phyloP scores from a whole-genome alignment of 2,888 invertebrate species.

The Ophioninae sp. region DNA sequence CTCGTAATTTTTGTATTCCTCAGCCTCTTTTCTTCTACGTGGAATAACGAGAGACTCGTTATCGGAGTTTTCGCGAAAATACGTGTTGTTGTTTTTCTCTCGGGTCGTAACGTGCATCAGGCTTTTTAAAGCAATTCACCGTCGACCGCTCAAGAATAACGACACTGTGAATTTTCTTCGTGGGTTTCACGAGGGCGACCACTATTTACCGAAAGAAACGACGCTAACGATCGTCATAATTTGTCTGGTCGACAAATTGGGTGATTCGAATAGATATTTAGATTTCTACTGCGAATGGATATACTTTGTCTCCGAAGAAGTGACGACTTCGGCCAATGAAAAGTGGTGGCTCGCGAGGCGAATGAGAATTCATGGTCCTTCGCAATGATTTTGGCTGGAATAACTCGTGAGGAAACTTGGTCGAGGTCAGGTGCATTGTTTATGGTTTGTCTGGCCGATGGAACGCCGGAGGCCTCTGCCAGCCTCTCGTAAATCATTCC shows the following conservation, averaged over 20 bases:
- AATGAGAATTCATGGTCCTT: not conserved
- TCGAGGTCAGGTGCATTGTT: conserved; percentile 56
- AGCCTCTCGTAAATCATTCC: conserved; percentile 54
- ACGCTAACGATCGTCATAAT: not conserved
- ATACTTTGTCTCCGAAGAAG: not conserved
- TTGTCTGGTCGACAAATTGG: too few species aligned
- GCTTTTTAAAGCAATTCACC: conserved; percentile 19
- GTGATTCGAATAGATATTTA: too few species aligned
- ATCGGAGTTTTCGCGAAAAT: not conserved
- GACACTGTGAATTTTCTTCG: conserved; percentile 2
- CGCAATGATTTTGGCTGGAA: conserved; percentile 10
- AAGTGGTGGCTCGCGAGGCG: not conserved
- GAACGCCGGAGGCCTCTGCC: conserved; percentile 2
- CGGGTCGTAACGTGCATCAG: not conserved
- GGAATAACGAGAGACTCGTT: conserved; percentile 7
- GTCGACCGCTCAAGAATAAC: conserved; percentile 39
- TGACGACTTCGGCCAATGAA: not conserved
- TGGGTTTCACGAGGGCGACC: not conserved
- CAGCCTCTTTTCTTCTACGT: not conserved
- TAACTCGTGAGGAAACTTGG: conserved; percentile 37
- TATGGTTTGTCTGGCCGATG: conserved; percentile 39
- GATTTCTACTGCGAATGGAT: too few species aligned
- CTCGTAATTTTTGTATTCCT: conserved; percentile 4
- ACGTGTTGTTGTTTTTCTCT: not conserved
- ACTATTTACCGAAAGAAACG: not conserved